A percentile compares a stretch with the other conserved stretches of the same genome.
Evolutionary conservation across 2,797 vertebrate species (phyloP).

Genomic region (Cirrhinus molitorella): DNA sequence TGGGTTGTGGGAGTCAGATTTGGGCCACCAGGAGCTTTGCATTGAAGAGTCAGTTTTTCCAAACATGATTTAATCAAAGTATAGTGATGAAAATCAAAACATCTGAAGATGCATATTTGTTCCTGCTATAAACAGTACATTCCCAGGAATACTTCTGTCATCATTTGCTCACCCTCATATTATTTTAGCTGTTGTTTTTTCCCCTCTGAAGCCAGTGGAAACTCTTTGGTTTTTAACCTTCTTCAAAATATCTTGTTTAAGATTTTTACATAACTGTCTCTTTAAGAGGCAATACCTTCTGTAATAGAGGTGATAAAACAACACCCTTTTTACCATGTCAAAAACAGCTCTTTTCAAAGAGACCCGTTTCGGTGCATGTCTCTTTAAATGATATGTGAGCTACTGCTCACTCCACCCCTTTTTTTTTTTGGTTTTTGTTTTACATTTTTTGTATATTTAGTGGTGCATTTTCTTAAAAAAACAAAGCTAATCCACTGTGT

Average conservation of each 20-base stretch:
- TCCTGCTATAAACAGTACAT: slow-evolving; percentile 17
- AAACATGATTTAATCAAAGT: background rate
- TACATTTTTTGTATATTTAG: no score
- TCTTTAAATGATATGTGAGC: no score
- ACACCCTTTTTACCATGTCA: no score
- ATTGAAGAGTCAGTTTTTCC: background rate
- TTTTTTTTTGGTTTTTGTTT: no score
- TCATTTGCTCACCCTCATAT: background rate
- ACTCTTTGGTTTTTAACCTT: no score
- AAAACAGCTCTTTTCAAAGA: no score
- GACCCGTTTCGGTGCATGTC: no score
- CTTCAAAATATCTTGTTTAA: background rate
- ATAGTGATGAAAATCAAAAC: background rate
- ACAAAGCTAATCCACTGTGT: no score
- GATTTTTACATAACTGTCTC: background rate
- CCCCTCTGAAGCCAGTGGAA: no score
- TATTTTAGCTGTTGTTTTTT: background rate
- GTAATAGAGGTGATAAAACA: background rate
- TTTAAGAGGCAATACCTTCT: background rate
- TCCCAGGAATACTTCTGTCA: background rate
- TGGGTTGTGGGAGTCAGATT: slow-evolving; percentile 25
- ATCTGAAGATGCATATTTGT: slow-evolving; percentile 41
- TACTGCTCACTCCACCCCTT: no score
- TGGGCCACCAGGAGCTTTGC: slow-evolving; percentile 12
- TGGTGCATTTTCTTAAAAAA: no score